A percentile compares a stretch with the other conserved stretches of the same genome.
These are phyloP conservation scores for Morpho deidamia DNA, from an alignment of 2,888 invertebrate species.

Conservation along the genomic window DNA sequence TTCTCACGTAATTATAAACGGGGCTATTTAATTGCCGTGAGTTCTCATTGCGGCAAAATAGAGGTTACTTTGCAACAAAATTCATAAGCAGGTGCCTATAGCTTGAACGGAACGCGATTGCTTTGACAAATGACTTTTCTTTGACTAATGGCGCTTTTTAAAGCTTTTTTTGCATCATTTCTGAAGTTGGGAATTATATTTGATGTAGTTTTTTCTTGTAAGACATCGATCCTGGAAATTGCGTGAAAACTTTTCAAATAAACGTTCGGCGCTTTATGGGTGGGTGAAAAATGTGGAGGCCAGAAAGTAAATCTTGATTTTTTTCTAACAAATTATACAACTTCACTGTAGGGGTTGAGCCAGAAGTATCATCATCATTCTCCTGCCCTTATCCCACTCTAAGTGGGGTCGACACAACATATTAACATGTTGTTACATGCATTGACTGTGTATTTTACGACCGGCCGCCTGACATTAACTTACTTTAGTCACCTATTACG, in stretches of 20 bases:
- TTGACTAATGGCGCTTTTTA: conserved; percentile 43
- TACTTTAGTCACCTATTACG: too few species aligned
- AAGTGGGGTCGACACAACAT: too few species aligned
- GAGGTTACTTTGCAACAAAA: conserved; percentile 33
- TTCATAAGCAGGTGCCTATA: conserved; percentile 24
- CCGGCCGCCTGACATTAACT: too few species aligned
- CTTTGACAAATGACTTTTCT: conserved; percentile 45
- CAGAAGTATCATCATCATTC: too few species aligned
- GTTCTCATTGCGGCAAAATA: conserved; percentile 17
- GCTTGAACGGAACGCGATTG: conserved; percentile 37
- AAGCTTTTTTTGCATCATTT: conserved; percentile 29
- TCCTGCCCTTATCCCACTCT: too few species aligned
- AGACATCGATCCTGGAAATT: conserved; percentile 10
- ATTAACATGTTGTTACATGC: too few species aligned
- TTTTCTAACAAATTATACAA: too few species aligned
- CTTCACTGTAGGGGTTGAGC: too few species aligned
- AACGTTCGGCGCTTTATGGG: background rate
- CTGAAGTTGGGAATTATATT: conserved; percentile 19
- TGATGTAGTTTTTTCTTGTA: conserved; percentile 18
- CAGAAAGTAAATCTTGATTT: background rate
- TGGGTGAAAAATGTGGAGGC: background rate
- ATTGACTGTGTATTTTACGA: too few species aligned
- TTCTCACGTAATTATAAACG: conserved; percentile 12
- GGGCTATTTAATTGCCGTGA: conserved; percentile 1
- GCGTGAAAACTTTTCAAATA: conserved; percentile 8